A percentile compares a stretch with the other conserved stretches of the same genome.
phyloP scores from a whole-genome alignment of 2,113 vertebrate genomes.

The Tachuris rubrigastra region DNA sequence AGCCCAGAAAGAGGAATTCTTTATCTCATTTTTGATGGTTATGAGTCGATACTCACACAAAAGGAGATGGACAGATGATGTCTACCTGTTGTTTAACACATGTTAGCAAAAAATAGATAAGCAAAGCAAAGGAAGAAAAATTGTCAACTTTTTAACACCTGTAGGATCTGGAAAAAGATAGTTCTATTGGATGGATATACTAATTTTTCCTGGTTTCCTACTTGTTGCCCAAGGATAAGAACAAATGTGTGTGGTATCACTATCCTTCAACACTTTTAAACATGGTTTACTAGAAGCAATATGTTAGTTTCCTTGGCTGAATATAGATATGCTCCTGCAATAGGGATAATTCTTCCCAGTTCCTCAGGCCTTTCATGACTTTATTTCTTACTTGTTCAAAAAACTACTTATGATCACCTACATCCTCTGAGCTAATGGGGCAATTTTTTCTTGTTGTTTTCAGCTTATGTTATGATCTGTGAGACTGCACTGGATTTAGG shows the following conservation, averaged over 20 bases:
- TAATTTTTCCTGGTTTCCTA: neutral
- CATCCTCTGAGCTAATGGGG: neutral
- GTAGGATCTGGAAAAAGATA: neutral
- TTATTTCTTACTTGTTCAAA: constrained; percentile 2
- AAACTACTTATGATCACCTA: neutral
- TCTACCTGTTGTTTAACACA: neutral
- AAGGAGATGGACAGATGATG: neutral
- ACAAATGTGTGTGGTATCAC: neutral
- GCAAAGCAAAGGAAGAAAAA: neutral
- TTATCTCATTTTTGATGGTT: neutral
- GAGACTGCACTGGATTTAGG: constrained; percentile 4
- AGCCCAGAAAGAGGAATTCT: neutral
- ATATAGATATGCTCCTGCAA: neutral
- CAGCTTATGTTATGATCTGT: constrained; percentile 4
- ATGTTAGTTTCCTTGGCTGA: neutral
- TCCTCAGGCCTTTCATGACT: neutral
- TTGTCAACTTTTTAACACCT: neutral
- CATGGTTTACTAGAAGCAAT: neutral
- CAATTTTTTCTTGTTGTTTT: neutral
- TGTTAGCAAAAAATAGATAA: neutral
- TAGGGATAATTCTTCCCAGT: neutral
- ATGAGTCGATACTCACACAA: neutral
- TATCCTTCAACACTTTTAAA: neutral
- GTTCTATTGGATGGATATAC: neutral
- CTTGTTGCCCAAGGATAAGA: neutral